Evolutionary conservation across 2,797 vertebrate species (phyloP), one percentile per base, ranked within the genome.

Genomic region (Podargus strigoides): DNA sequence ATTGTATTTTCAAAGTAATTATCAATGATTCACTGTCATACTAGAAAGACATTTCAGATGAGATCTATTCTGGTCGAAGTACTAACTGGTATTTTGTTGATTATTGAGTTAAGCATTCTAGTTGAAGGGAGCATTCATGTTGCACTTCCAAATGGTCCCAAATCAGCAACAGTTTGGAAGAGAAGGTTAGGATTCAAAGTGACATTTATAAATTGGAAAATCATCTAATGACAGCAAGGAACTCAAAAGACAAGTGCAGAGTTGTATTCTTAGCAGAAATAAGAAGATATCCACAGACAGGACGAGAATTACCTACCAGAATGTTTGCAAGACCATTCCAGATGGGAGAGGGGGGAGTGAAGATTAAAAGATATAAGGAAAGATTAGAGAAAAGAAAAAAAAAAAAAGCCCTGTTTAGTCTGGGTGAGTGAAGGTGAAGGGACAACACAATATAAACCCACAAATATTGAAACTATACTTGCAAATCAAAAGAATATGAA

Each of bases 401-500:
- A 27, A 32, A 18, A 37, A 47, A 28, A 12, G 1, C 2, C 0
- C 1, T 24, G 10, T 56, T 47, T 62, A 72, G 5, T 49, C 28
- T 42, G 7, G 10, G 8, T 22, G 74, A 50, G 7, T 26, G n/a
- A 73, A 37, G 32, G 53, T 41, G 5, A 62, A 60, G 5, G 6
- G 2, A 8, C 3, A n/a, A 26, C 4, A 27, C 0, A 28, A 6
- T 41, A 8, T 5, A 44, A 16, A 14, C 5, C 26, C 8, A 27
- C 22, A 87, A 63, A 52, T 47, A 21, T 9, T 67, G 52, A 42
- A 63, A 75, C 68, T 52, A 36, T 3, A 42, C 3, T 3, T 47
- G 6, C 14, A 78, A 81, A 84, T 2, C 4, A 34, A 58, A 79
- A 86, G 7, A 2, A 13, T 47, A 12, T 9, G 1, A 5, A 59